Conservation (phyloP, 2,797 vertebrate species). For the Acanthurus tractus region DNA sequence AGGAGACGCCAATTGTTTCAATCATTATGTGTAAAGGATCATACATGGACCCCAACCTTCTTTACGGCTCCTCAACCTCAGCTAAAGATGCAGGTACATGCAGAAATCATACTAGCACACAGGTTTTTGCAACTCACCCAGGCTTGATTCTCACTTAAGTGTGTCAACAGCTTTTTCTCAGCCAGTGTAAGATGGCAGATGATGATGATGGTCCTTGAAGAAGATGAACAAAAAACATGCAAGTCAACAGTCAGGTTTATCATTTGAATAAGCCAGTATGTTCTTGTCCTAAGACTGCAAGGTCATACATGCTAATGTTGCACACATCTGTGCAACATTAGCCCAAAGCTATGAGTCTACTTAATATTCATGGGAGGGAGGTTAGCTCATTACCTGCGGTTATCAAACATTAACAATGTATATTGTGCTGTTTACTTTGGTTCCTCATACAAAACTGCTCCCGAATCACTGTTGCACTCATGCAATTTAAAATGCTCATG, state of each 20-base stretch:
- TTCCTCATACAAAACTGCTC: constrained; percentile 6
- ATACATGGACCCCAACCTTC: not conserved
- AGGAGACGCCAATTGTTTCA: constrained; percentile 37
- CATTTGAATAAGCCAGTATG: constrained; percentile 21
- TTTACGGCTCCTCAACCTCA: not conserved
- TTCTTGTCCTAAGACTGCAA: constrained; percentile 47
- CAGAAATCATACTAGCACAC: not conserved
- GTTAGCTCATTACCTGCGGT: constrained; percentile 53
- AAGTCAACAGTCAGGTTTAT: constrained; percentile 22
- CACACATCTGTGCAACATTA: constrained; percentile 39
- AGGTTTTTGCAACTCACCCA: not conserved
- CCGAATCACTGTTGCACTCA: constrained; percentile 5
- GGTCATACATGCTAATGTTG: constrained; percentile 45
- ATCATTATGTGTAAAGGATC: constrained; percentile 1
- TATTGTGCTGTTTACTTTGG: constrained; percentile 31
- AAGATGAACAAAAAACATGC: constrained; percentile 2
- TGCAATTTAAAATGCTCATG: constrained; percentile 4
- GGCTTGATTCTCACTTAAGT: too few relatives aligned
- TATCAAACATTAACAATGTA: constrained; percentile 24
- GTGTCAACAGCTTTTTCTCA: too few relatives aligned
- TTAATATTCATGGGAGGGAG: constrained; percentile 66
- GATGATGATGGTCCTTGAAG: not conserved
- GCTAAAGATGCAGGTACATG: not conserved
- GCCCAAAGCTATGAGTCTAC: constrained; percentile 55
- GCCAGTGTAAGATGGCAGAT: too few relatives aligned